Evolutionary conservation across 2,113 vertebrate genomes (phyloP).

Genomic region (Azemiops feae): DNA sequence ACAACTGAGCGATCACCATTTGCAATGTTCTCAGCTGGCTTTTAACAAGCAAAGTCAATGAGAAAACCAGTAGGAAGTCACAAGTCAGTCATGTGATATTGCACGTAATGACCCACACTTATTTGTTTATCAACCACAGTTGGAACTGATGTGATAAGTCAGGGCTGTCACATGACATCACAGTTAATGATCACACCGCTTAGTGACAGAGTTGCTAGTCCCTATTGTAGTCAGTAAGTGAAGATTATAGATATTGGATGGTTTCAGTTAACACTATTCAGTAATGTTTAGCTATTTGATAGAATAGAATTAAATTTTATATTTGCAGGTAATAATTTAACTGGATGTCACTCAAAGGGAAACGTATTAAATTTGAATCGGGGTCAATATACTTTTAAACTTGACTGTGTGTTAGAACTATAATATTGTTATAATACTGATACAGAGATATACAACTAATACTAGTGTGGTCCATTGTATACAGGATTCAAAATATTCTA

Average conservation of each 20-base stretch:
- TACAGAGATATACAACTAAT: background rate
- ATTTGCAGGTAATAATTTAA: background rate
- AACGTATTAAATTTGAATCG: background rate
- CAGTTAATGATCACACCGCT: background rate
- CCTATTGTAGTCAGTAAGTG: background rate
- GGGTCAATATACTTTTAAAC: background rate
- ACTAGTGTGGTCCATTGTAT: background rate
- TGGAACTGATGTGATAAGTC: background rate
- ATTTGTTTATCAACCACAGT: background rate
- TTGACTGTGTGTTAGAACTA: background rate
- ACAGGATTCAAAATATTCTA: constrained; percentile 28
- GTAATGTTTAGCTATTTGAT: background rate
- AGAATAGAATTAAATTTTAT: background rate
- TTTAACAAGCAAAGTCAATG: background rate
- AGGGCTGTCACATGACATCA: background rate
- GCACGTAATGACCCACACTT: background rate
- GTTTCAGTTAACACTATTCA: background rate
- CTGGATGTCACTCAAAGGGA: background rate
- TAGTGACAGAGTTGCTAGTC: background rate
- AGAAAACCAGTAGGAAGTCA: background rate
- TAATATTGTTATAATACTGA: background rate
- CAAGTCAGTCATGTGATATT: background rate
- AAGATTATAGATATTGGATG: background rate
- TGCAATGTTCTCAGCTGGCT: background rate
- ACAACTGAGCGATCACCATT: background rate